Percentiles rank a stretch among this genome's conserved stretches.
These are phyloP conservation scores for Meteorus cinctellus DNA, from an alignment of 2,888 invertebrate genomes.

Conservation along the genomic window DNA sequence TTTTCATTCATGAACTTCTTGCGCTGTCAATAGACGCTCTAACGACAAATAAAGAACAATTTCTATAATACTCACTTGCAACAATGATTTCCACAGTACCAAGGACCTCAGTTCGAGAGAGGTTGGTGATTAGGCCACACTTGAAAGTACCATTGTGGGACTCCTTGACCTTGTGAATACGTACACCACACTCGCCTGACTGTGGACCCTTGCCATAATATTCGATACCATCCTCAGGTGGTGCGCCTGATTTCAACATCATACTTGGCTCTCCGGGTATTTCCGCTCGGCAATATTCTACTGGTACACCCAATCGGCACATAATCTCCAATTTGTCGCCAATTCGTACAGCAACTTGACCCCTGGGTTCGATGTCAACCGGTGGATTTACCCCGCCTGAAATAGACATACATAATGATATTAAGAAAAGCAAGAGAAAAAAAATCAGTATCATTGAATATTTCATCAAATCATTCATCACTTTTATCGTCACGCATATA, in stretches of 20 bases:
- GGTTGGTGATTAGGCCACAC: slow-evolving; percentile 79
- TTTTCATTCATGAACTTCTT: neutral
- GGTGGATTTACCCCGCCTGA: neutral
- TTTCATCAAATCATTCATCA: slow-evolving; percentile 4
- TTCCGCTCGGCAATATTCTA: slow-evolving; percentile 78
- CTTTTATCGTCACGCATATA: neutral
- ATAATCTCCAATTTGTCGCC: slow-evolving; percentile 77
- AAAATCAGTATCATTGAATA: slow-evolving; percentile 16
- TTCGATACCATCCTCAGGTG: slow-evolving; percentile 62
- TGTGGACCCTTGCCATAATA: slow-evolving; percentile 75
- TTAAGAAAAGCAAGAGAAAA: neutral
- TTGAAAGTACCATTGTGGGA: slow-evolving; percentile 82
- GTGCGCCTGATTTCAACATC: slow-evolving; percentile 53
- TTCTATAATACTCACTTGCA: slow-evolving; percentile 79
- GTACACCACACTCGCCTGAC: slow-evolving; percentile 83
- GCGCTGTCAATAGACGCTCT: neutral
- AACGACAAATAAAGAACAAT: slow-evolving; percentile 3
- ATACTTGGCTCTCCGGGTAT: slow-evolving; percentile 62
- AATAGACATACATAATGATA: neutral
- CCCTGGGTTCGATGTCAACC: slow-evolving; percentile 71
- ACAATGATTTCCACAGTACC: slow-evolving; percentile 80
- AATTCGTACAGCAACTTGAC: slow-evolving; percentile 76
- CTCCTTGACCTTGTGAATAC: slow-evolving; percentile 79
- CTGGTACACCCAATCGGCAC: slow-evolving; percentile 77
- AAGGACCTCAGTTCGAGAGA: slow-evolving; percentile 76